Conservation (phyloP, 2,888 invertebrate species). For the Scaptomyza caliginosa region DNA sequence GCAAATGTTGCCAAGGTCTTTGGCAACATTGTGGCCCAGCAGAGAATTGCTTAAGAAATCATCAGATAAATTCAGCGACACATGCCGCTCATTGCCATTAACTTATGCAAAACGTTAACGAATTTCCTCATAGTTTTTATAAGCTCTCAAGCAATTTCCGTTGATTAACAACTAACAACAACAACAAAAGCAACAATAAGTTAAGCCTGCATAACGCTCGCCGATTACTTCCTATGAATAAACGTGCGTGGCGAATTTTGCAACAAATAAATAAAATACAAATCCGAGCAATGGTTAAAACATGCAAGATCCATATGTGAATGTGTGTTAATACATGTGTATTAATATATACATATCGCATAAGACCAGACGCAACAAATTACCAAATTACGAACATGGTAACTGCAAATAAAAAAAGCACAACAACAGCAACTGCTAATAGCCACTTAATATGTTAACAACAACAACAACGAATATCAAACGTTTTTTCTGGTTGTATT, state of each 20-base stretch:
- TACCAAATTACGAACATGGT: constrained; percentile 61
- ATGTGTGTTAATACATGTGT: constrained; percentile 12
- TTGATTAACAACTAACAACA: constrained; percentile 41
- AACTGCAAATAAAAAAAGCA: constrained; percentile 34
- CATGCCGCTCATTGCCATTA: constrained; percentile 34
- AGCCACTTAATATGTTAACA: constrained; percentile 71
- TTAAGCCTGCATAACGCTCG: constrained; percentile 43
- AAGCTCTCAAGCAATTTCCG: constrained; percentile 64
- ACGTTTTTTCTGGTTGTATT: constrained; percentile 6
- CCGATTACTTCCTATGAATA: constrained; percentile 67
- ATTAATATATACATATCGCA: constrained; percentile 4
- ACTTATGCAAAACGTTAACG: constrained; percentile 60
- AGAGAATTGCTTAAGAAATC: constrained; percentile 1
- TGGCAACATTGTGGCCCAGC: constrained; percentile 15
- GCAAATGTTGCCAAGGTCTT: constrained; percentile 16
- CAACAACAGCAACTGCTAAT: constrained; percentile 26
- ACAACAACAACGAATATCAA: constrained; percentile 68
- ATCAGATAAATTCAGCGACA: constrained; percentile 30
- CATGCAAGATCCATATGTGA: constrained; percentile 37
- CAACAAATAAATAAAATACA: constrained; percentile 50
- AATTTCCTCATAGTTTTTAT: constrained; percentile 66
- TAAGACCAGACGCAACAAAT: constrained; percentile 49
- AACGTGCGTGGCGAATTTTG: constrained; percentile 64
- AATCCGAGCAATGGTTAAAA: constrained; percentile 62
- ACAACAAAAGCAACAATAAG: constrained; percentile 22